Conservation (phyloP, 2,797 vertebrate species). For the Semotilus atromaculatus region DNA sequence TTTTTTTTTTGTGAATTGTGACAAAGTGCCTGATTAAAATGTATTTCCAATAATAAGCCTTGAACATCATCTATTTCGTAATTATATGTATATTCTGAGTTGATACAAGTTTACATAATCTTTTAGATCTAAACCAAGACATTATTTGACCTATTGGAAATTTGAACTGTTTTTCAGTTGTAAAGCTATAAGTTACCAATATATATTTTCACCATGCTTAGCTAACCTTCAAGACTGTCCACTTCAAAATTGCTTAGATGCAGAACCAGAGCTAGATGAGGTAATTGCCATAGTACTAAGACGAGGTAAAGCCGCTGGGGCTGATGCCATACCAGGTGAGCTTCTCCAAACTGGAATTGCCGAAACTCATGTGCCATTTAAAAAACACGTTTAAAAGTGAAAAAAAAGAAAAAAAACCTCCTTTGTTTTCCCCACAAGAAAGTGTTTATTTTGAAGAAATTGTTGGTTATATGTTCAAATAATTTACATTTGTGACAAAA, state of each 20-base stretch:
- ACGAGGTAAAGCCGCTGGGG: not conserved
- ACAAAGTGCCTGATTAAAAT: constrained; percentile 83
- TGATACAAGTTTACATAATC: not conserved
- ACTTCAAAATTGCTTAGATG: too few relatives aligned
- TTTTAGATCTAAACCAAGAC: not conserved
- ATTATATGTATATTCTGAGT: not conserved
- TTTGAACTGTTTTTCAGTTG: not conserved
- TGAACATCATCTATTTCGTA: constrained; percentile 46
- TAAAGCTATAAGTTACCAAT: not conserved
- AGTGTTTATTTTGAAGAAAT: too few relatives aligned
- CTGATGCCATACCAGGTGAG: not conserved
- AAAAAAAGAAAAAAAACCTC: too few relatives aligned
- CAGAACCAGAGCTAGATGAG: not conserved
- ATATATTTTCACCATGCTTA: too few relatives aligned
- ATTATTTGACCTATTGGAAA: not conserved
- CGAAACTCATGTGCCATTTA: too few relatives aligned
- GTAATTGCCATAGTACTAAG: not conserved
- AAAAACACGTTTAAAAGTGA: too few relatives aligned
- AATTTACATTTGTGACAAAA: too few relatives aligned
- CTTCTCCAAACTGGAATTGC: not conserved
- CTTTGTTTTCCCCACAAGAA: too few relatives aligned
- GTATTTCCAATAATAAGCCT: constrained; percentile 65
- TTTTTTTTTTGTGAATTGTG: constrained; percentile 56
- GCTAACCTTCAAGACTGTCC: too few relatives aligned
- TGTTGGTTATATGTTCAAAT: too few relatives aligned